Evolutionary conservation across 2,797 vertebrate species (phyloP).

Genomic region (Acanthiza pusilla): DNA sequence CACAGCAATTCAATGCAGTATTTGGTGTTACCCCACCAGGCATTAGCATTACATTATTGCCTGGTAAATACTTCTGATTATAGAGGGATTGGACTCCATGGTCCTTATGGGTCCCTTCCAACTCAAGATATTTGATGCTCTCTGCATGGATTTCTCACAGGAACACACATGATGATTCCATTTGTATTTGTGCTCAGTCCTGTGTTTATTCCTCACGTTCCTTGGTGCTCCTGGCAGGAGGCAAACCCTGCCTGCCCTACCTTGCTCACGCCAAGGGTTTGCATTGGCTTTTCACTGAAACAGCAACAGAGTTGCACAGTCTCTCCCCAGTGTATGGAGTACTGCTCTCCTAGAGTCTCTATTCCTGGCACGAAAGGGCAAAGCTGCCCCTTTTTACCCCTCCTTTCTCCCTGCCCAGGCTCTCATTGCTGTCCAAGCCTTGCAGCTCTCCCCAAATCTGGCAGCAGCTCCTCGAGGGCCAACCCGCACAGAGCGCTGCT

Average conservation of each 20-base stretch:
- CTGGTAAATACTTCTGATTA: neutral
- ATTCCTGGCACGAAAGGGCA: neutral
- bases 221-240: neutral
- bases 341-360: neutral
- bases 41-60: neutral
- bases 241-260: neutral
- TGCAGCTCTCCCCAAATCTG: conserved; percentile 9
- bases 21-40: neutral
- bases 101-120: neutral
- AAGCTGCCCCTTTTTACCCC: neutral
- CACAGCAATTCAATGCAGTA: neutral
- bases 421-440: neutral
- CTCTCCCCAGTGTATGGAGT: fast-evolving
- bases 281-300: neutral
- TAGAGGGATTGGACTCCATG: neutral
- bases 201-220: neutral
- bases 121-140: neutral
- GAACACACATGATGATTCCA: neutral
- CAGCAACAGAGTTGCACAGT: neutral
- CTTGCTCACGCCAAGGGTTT: neutral
- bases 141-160: neutral
- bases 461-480: conserved; percentile 2
- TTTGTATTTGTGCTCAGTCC: neutral
- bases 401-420: neutral
- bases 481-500: neutral